These are phyloP conservation scores for Lycia hirtaria DNA, from an alignment of 2,888 invertebrate genomes.

Conservation along the genomic window DNA sequence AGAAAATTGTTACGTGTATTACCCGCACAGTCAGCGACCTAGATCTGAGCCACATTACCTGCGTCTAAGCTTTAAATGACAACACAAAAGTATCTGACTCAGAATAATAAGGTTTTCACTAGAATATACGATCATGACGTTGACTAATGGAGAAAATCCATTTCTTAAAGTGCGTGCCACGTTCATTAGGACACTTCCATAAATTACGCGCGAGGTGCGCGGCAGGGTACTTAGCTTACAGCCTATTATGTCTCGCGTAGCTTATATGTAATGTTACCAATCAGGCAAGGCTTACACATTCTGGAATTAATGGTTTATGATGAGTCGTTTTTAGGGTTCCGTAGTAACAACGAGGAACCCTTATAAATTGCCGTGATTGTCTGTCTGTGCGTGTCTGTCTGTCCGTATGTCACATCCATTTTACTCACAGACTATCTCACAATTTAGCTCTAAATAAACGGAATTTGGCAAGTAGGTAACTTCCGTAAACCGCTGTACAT, in stretches of 20 bases:
- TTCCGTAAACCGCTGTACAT: no score
- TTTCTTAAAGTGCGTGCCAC: conserved; percentile 66
- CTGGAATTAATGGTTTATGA: neutral
- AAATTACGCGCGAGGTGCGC: conserved; percentile 47
- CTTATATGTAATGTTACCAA: conserved; percentile 23
- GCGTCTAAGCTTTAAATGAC: conserved; percentile 25
- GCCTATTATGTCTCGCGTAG: conserved; percentile 22
- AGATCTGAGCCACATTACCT: conserved; percentile 8
- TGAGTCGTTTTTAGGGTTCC: no score
- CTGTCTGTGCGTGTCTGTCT: no score
- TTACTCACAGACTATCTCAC: no score
- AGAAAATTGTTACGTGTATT: conserved; percentile 2
- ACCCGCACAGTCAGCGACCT: conserved; percentile 6
- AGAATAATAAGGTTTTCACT: conserved; percentile 48
- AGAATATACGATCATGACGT: conserved; percentile 60
- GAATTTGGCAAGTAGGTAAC: no score
- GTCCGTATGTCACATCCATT: no score
- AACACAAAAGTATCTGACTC: conserved; percentile 42
- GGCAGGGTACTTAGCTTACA: conserved; percentile 29
- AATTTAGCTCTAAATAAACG: no score
- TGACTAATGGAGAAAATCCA: conserved; percentile 70
- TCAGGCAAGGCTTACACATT: conserved; percentile 8
- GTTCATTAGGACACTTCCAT: conserved; percentile 60
- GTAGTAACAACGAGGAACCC: no score
- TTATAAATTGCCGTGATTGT: no score